These are phyloP conservation scores for Tauraco hartlaubi DNA, from an alignment of 2,797 vertebrate species.

Conservation along the genomic window DNA sequence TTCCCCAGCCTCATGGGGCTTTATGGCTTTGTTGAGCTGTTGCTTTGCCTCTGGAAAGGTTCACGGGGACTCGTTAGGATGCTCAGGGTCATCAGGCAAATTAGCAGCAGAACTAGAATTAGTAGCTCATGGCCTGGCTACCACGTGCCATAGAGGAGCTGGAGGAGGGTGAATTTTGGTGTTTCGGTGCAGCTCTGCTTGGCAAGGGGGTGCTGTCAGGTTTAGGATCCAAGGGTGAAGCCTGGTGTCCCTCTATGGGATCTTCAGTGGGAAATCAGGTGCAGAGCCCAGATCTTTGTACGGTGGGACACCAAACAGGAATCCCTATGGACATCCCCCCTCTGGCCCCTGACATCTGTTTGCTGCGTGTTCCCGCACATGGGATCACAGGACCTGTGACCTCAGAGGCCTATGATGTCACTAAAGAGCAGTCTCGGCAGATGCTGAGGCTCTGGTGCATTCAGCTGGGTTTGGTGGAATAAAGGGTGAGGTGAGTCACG, in stretches of 20 bases:
- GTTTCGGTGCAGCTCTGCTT: not conserved
- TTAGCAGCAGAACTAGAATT: not conserved
- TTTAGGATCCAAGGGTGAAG: not conserved
- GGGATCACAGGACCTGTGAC: not conserved
- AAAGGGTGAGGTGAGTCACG: not conserved
- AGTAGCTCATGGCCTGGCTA: not conserved
- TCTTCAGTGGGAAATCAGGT: not conserved
- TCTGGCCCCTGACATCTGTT: not conserved
- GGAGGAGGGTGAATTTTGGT: not conserved
- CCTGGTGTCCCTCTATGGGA: not conserved
- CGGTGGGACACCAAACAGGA: fast-evolving
- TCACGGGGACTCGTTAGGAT: fast-evolving
- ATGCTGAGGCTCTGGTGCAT: fast-evolving
- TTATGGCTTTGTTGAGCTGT: not conserved
- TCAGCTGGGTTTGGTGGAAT: not conserved
- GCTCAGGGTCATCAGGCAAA: not conserved
- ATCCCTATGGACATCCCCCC: not conserved
- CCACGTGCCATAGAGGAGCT: fast-evolving
- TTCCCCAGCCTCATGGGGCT: not conserved
- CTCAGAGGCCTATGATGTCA: not conserved
- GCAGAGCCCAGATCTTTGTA: not conserved
- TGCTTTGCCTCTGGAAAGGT: not conserved
- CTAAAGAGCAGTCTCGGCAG: fast-evolving
- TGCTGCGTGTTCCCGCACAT: fast-evolving
- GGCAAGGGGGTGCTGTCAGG: not conserved